phyloP scores from a whole-genome alignment of 2,113 vertebrate genomes.

The Ciconia stormi region DNA sequence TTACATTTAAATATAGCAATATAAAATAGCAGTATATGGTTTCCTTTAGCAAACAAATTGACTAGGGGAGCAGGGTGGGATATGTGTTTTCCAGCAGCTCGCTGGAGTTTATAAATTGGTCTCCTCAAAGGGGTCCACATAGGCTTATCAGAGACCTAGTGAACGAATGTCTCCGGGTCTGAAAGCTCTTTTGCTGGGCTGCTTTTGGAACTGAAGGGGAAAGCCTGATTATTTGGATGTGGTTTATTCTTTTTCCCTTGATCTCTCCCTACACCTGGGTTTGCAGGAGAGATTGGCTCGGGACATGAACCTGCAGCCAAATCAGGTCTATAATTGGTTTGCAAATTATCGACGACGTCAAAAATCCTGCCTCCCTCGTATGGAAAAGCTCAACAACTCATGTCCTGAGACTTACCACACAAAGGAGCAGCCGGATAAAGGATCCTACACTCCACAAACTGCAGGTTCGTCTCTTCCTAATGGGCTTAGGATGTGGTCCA shows the following conservation, averaged over 20 bases:
- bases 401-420: not conserved
- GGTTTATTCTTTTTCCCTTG: not conserved
- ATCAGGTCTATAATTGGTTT: constrained; percentile 74
- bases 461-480: not conserved
- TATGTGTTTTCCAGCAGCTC: not conserved
- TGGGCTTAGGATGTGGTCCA: not conserved
- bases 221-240: not conserved
- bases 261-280: not conserved
- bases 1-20: not conserved
- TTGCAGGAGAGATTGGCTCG: constrained; percentile 60
- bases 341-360: constrained; percentile 66
- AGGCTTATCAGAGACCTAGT: fast-evolving
- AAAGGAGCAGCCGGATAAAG: not conserved
- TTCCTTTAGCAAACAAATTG: not conserved
- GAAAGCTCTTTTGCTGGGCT: not conserved
- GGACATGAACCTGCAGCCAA: constrained; percentile 23
- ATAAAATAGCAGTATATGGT: not conserved
- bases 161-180: not conserved
- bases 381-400: not conserved
- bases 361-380: not conserved
- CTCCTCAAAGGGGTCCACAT: fast-evolving
- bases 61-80: not conserved
- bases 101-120: not conserved
- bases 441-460: not conserved
- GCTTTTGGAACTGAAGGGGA: not conserved